Percentiles rank a stretch among this genome's conserved stretches.
Conservation (phyloP, 37 sponge, comb jelly and placozoan genomes). For the Mnemiopsis leidyi region DNA sequence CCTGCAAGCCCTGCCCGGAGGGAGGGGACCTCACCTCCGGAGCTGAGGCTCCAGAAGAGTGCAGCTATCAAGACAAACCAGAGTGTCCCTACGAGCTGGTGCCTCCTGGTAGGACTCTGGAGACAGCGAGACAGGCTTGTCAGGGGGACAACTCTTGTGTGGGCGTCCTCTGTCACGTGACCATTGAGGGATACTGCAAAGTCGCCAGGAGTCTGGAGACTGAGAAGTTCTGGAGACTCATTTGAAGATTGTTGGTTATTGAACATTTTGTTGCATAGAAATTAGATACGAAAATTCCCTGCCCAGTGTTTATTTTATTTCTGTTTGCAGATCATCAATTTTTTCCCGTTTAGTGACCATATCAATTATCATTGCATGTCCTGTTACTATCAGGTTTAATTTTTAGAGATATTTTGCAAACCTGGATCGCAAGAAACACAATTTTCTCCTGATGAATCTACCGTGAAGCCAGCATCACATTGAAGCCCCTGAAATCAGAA, state of each 20-base stretch:
- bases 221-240: no score
- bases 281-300: no score
- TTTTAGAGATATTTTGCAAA: neutral
- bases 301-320: no score
- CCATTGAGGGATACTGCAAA: neutral
- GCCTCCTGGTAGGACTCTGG: neutral
- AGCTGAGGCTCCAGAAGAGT: neutral
- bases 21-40: neutral
- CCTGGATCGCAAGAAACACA: neutral
- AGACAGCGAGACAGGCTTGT: neutral
- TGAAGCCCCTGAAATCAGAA: neutral
- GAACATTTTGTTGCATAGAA: no score
- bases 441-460: neutral
- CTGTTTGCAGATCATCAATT: no score
- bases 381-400: no score
- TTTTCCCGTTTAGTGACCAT: no score
- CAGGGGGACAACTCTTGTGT: neutral
- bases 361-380: no score
- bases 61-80: neutral
- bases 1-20: neutral
- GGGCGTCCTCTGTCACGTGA: neutral
- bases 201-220: neutral
- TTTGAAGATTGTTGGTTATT: neutral
- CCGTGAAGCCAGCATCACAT: neutral
- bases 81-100: neutral